A percentile compares a stretch with the other conserved stretches of the same genome.
phyloP scores from a whole-genome alignment of 2,888 invertebrate species.

The Amblyjoppa proteus region DNA sequence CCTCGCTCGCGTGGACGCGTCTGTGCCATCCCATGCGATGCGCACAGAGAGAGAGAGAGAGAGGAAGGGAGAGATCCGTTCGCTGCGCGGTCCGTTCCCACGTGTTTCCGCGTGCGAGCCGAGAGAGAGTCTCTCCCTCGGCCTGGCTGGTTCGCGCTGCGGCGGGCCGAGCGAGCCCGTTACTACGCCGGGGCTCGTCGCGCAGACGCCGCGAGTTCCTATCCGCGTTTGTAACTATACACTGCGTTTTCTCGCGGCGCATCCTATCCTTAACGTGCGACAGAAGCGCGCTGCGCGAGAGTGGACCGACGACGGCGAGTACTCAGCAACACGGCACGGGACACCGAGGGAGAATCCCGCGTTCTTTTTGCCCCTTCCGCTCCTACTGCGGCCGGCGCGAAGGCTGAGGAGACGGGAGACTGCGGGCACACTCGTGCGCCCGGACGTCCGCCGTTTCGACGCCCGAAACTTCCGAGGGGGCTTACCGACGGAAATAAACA shows the following conservation, averaged over 20 bases:
- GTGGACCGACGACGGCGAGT: slow-evolving; percentile 13
- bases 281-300: slow-evolving; percentile 9
- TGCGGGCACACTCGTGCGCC: too few species aligned
- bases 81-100: slow-evolving; percentile 52
- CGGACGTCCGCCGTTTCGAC: too few species aligned
- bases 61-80: slow-evolving; percentile 45
- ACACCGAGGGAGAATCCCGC: slow-evolving; percentile 6
- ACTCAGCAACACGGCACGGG: slow-evolving; percentile 16
- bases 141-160: slow-evolving; percentile 28
- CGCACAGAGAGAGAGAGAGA: slow-evolving; percentile 46
- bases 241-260: not conserved
- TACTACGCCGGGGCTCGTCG: slow-evolving; percentile 32
- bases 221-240: not conserved
- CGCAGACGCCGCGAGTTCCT: slow-evolving; percentile 39
- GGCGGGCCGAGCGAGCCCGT: slow-evolving; percentile 31
- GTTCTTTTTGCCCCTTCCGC: not conserved
- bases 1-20: slow-evolving; percentile 68
- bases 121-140: slow-evolving; percentile 13
- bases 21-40: slow-evolving; percentile 45
- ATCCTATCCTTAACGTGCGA: not conserved
- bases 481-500: too few species aligned
- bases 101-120: slow-evolving; percentile 53
- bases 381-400: too few species aligned
- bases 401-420: too few species aligned
- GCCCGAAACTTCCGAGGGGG: too few species aligned